phyloP scores from a whole-genome alignment of 2,113 vertebrate genomes.

The Rhegmatorhina hoffmannsi region DNA sequence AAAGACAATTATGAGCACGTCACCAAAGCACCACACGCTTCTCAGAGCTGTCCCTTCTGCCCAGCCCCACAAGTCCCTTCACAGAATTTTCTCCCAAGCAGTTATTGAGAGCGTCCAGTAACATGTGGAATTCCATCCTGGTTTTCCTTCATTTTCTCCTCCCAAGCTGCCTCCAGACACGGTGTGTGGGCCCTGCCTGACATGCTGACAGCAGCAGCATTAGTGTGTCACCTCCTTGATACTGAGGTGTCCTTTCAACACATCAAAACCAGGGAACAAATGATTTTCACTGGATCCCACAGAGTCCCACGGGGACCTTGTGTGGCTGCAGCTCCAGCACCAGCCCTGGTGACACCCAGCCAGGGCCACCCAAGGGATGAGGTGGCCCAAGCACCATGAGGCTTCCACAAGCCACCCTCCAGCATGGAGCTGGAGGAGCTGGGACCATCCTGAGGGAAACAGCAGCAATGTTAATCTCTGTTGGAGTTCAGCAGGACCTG shows the following conservation, averaged over 20 bases:
- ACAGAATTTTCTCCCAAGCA: rapidly evolving
- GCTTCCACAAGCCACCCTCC: not conserved
- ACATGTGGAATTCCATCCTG: rapidly evolving
- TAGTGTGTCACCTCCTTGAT: not conserved
- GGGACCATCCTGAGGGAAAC: not conserved
- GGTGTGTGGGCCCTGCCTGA: not conserved
- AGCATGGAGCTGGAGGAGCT: not conserved
- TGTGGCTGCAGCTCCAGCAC: not conserved
- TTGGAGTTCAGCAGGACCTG: not conserved
- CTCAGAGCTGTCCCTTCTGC: not conserved
- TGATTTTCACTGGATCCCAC: rapidly evolving
- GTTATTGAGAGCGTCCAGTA: rapidly evolving
- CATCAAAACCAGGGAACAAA: not conserved
- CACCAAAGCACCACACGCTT: rapidly evolving
- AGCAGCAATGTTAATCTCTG: not conserved
- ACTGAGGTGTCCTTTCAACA: not conserved
- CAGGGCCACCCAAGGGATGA: not conserved
- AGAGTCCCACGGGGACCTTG: rapidly evolving
- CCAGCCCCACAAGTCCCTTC: not conserved
- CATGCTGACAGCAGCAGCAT: not conserved
- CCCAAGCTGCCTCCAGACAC: not conserved
- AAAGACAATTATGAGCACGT: rapidly evolving
- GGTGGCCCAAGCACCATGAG: not conserved
- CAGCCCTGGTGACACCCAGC: not conserved
- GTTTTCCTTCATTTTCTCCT: not conserved